Evolutionary conservation across 2,888 invertebrate genomes (phyloP), one percentile per base, ranked within the genome.

Genomic region (Pasiphila rectangulata): DNA sequence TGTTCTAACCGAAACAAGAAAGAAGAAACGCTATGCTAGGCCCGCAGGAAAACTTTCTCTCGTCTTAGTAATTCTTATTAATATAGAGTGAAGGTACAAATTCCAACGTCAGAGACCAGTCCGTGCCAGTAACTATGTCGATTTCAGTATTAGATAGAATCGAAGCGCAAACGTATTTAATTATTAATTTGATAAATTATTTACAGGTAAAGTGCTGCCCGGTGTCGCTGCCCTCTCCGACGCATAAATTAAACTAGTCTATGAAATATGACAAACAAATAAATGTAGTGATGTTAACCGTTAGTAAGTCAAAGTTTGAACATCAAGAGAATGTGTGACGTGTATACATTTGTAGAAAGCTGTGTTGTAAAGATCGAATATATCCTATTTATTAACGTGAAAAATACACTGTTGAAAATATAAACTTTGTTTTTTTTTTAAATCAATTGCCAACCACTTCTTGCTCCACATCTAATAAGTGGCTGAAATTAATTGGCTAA

Each of bases 141-240:
- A n/a, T 21, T 1, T 21, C n/a, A 21, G 7, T 6, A 21, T 2
- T 7, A 21, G 1, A 21, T 7, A 21, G 4, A 4, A 21, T 21
- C n/a, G n/a, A n/a, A n/a, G n/a, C n/a, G n/a, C n/a, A n/a, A n/a
- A n/a, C n/a, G n/a, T n/a, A n/a, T n/a, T n/a, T n/a, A n/a, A 21
- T 4, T 4, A 21, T 1, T 16, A 6, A n/a, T 30, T 20, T 34
- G 1, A 9, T 19, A 21, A 6, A 17, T 24, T 37, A 13, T 41
- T 43, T 21, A 54, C 83, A 92, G 92, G 92, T 64, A 94, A 94
- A 91, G 93, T 93, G 44, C 89, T 97, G 59, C 96, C 96, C 0
- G 96, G 96, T 39, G 96, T 97, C 13, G 95, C 95, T 16, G 96
- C 96, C 41, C 87, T 97, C 21, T 91, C 93, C 17, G 90, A 91